Evolutionary conservation across 2,888 invertebrate genomes (phyloP).

Genomic region (Pseudanteris insignis): DNA sequence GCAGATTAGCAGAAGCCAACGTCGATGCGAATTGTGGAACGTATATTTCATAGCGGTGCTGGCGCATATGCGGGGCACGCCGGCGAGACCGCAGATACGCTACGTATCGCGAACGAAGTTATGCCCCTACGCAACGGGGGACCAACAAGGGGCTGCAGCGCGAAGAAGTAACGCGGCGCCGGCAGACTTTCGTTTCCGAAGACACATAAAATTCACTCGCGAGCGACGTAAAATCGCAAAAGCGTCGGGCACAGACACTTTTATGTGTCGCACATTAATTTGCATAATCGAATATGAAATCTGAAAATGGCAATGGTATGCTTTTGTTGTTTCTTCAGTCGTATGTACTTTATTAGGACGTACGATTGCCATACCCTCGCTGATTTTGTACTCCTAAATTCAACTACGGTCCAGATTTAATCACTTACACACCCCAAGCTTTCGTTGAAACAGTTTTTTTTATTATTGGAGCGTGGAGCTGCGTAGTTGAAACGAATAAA

Average conservation of each 20-base stretch:
- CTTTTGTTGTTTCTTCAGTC: constrained; percentile 38
- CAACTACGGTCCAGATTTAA: constrained; percentile 23
- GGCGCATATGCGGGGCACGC: constrained; percentile 50
- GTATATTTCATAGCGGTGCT: constrained; percentile 50
- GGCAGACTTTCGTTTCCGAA: constrained; percentile 62
- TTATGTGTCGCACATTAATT: constrained; percentile 64
- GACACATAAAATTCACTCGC: constrained; percentile 60
- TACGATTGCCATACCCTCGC: constrained; percentile 31
- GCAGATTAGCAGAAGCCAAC: constrained; percentile 40
- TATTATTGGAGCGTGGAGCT: constrained; percentile 31
- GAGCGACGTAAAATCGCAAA: constrained; percentile 50
- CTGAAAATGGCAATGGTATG: constrained; percentile 54
- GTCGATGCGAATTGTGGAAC: constrained; percentile 38
- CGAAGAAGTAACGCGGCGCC: constrained; percentile 57
- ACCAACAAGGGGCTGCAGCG: constrained; percentile 47
- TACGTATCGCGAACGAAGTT: constrained; percentile 36
- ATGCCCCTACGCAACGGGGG: constrained; percentile 18
- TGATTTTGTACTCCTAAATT: constrained; percentile 36
- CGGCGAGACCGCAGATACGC: constrained; percentile 44
- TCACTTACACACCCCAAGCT: too few relatives aligned
- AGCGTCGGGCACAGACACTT: constrained; percentile 56
- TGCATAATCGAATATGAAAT: constrained; percentile 66
- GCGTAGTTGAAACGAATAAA: constrained; percentile 25
- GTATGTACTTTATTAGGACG: constrained; percentile 47
- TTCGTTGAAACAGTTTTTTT: constrained; percentile 8